A percentile compares a stretch with the other conserved stretches of the same genome.
Conservation (phyloP, 1,140 invertebrate genomes). For the Pseudomyrmex pallidus region DNA sequence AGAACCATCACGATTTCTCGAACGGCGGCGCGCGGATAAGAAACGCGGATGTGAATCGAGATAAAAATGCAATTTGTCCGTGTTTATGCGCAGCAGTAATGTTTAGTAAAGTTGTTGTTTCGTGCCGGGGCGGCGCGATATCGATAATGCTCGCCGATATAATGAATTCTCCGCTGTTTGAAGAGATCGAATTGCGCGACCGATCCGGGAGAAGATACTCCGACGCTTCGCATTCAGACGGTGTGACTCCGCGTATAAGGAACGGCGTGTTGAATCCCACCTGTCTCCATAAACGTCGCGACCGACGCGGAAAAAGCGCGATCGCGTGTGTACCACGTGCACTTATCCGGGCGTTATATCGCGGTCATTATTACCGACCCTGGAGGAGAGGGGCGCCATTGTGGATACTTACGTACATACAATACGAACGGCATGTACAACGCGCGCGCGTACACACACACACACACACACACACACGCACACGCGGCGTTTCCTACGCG, state of each 20-base stretch:
- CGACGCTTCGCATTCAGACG: not conserved
- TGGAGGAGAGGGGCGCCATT: not conserved
- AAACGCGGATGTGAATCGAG: not conserved
- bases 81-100: not conserved
- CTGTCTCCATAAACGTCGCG: constrained; percentile 52
- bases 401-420: constrained; percentile 31
- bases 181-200: not conserved
- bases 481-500: constrained; percentile 36
- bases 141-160: no score
- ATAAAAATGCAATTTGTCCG: not conserved
- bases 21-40: not conserved
- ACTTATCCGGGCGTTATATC: constrained; percentile 48
- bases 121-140: no score
- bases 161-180: no score
- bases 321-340: constrained; percentile 43
- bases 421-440: not conserved
- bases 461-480: not conserved
- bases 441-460: not conserved
- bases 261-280: constrained; percentile 25
- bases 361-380: constrained; percentile 44
- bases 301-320: constrained; percentile 42
- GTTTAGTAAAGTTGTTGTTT: no score
- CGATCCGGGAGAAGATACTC: not conserved
- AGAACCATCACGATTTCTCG: constrained; percentile 33
- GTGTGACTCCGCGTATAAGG: constrained; percentile 5